phyloP scores from a whole-genome alignment of 2,888 invertebrate genomes.

The Volucella bombylans region DNA sequence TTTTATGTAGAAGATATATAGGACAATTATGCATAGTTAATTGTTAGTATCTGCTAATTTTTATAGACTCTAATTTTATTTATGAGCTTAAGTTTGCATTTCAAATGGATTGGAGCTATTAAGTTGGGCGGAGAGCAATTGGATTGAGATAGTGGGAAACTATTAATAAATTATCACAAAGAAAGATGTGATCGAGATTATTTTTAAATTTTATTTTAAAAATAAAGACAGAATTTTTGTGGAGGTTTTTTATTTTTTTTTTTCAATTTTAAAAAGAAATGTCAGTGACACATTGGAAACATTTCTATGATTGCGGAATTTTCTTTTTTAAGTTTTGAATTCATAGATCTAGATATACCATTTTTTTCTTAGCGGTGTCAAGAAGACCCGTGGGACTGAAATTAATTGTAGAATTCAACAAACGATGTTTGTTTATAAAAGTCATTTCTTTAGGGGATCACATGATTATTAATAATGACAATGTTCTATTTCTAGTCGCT shows the following conservation, averaged over 20 bases:
- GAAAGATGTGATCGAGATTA: slow-evolving; percentile 1
- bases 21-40: slow-evolving; percentile 64
- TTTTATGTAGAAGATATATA: slow-evolving; percentile 35
- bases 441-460: slow-evolving; percentile 13
- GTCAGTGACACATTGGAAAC: background rate
- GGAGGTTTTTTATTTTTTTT: background rate
- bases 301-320: slow-evolving; percentile 1
- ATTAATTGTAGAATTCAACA: slow-evolving; percentile 52
- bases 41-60: slow-evolving; percentile 65
- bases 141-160: slow-evolving; percentile 27
- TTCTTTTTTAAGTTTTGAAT: slow-evolving; percentile 33
- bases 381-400: slow-evolving; percentile 25
- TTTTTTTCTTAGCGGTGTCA: slow-evolving; percentile 39
- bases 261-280: slow-evolving; percentile 15
- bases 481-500: background rate
- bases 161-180: slow-evolving; percentile 62
- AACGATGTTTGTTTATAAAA: slow-evolving; percentile 17
- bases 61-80: slow-evolving; percentile 63
- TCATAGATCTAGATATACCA: slow-evolving; percentile 37
- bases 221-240: slow-evolving; percentile 4
- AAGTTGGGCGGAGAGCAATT: background rate
- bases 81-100: slow-evolving; percentile 49
- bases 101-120: slow-evolving; percentile 40
- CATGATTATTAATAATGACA: slow-evolving; percentile 17
- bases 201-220: slow-evolving; percentile 12